Evolutionary conservation across 2,113 vertebrate genomes (phyloP).

Genomic region (Megatriorchis doriae): DNA sequence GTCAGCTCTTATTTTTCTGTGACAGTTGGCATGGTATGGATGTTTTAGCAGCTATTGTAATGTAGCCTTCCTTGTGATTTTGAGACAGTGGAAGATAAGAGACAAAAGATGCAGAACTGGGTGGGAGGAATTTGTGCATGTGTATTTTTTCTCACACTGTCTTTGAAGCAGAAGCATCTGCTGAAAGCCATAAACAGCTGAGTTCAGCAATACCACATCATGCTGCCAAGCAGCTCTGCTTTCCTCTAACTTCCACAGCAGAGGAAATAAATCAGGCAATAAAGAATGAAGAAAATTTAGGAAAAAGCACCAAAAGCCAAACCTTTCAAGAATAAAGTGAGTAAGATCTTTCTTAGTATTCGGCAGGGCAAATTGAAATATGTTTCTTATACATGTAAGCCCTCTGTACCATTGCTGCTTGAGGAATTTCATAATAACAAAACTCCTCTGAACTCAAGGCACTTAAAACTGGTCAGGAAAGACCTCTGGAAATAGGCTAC

Average conservation of each 20-base stretch:
- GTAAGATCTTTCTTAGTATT: slow-evolving; percentile 49
- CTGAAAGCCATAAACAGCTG: slow-evolving; percentile 42
- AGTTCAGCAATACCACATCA: slow-evolving; percentile 52
- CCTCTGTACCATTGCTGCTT: not conserved
- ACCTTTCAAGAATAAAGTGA: slow-evolving; percentile 49
- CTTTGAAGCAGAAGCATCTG: slow-evolving; percentile 63
- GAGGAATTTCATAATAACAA: slow-evolving; percentile 2
- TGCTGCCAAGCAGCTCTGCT: slow-evolving; percentile 41
- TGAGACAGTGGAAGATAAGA: not conserved
- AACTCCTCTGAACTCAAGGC: not conserved
- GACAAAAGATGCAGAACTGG: not conserved
- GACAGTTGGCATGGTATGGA: not conserved
- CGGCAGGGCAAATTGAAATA: not conserved
- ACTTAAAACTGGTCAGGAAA: not conserved
- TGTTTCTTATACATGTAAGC: not conserved
- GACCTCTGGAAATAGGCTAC: not conserved
- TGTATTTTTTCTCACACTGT: not conserved
- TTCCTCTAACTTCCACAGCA: slow-evolving; percentile 42
- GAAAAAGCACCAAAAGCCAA: slow-evolving; percentile 3
- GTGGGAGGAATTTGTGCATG: not conserved
- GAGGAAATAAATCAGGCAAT: slow-evolving; percentile 65
- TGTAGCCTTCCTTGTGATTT: not conserved
- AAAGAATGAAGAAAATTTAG: slow-evolving; percentile 48
- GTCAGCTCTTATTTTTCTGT: not conserved
- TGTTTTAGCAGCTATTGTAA: not conserved